Conservation (phyloP, 53 echinoderm and acorn worm genomes). For the Hippasteria phrygiana region DNA sequence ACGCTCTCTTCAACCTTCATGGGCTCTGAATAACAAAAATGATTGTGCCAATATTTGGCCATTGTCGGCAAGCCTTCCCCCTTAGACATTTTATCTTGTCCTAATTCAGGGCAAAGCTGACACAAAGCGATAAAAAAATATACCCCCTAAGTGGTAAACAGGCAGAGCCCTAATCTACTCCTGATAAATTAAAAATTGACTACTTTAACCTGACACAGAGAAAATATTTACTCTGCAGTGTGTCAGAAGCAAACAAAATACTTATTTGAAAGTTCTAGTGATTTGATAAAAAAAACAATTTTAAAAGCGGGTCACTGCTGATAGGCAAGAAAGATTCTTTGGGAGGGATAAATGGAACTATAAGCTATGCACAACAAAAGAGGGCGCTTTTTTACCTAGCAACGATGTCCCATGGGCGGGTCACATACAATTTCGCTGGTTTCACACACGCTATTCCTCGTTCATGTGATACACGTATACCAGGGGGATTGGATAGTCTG, state of each 20-base stretch:
- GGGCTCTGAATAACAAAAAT: slow-evolving; percentile 5
- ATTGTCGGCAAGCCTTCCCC: slow-evolving; percentile 30
- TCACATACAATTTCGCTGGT: too few species aligned
- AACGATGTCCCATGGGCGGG: too few species aligned
- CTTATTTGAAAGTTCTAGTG: background rate
- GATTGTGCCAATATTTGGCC: slow-evolving; percentile 53
- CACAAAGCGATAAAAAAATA: slow-evolving; percentile 23
- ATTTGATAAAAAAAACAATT: background rate
- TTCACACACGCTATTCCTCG: too few species aligned
- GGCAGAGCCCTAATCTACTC: slow-evolving; percentile 1
- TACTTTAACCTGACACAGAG: slow-evolving; percentile 28
- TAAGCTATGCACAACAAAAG: background rate
- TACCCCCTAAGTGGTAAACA: slow-evolving; percentile 35
- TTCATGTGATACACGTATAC: too few species aligned
- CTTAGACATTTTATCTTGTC: slow-evolving; percentile 16
- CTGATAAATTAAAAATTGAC: slow-evolving; percentile 24
- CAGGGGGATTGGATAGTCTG: too few species aligned
- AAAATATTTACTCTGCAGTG: slow-evolving; percentile 42
- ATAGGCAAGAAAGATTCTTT: background rate
- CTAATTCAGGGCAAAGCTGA: slow-evolving; percentile 48
- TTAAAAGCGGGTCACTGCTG: slow-evolving; percentile 4
- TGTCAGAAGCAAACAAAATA: slow-evolving; percentile 22
- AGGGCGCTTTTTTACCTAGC: too few species aligned
- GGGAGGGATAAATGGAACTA: background rate
- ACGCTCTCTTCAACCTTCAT: slow-evolving; percentile 8